Conservation (phyloP, 2,888 invertebrate species). For the Diloba caeruleocephala region DNA sequence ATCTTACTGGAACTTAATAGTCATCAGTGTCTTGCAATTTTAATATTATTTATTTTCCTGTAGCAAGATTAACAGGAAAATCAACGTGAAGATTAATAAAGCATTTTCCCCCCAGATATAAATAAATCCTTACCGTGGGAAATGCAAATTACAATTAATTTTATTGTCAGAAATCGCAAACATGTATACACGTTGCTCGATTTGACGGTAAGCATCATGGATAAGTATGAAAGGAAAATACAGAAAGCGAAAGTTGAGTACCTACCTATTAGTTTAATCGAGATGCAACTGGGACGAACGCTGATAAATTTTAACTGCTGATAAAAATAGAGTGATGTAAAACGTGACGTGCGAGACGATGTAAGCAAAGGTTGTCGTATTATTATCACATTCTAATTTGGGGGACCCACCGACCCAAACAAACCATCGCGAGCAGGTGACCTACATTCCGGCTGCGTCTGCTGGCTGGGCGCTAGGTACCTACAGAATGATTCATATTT, state of each 20-base stretch:
- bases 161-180: too few relatives aligned
- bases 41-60: slow-evolving; percentile 45
- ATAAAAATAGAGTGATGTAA: slow-evolving; percentile 73
- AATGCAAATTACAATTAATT: slow-evolving; percentile 12
- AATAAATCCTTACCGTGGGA: slow-evolving; percentile 15
- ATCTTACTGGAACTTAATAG: slow-evolving; percentile 45
- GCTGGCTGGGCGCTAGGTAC: slow-evolving; percentile 74
- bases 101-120: slow-evolving; percentile 30
- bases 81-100: slow-evolving; percentile 14
- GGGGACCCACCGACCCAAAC: slow-evolving; percentile 82
- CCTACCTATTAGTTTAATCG: slow-evolving; percentile 59
- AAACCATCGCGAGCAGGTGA: slow-evolving; percentile 86
- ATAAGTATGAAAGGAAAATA: slow-evolving; percentile 16
- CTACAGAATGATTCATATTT: slow-evolving; percentile 80
- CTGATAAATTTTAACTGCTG: slow-evolving; percentile 48
- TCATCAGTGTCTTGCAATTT: slow-evolving; percentile 22
- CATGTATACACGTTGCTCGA: too few relatives aligned
- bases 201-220: slow-evolving; percentile 7
- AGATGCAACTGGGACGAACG: slow-evolving; percentile 60
- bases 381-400: slow-evolving; percentile 86
- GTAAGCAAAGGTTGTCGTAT: slow-evolving; percentile 84
- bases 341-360: slow-evolving; percentile 66
- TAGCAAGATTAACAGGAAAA: slow-evolving; percentile 44
- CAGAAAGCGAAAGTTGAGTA: slow-evolving; percentile 50
- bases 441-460: slow-evolving; percentile 83